These are phyloP conservation scores for Diceros bicornis DNA, from an alignment of 2,797 vertebrate species.

Conservation along the genomic window DNA sequence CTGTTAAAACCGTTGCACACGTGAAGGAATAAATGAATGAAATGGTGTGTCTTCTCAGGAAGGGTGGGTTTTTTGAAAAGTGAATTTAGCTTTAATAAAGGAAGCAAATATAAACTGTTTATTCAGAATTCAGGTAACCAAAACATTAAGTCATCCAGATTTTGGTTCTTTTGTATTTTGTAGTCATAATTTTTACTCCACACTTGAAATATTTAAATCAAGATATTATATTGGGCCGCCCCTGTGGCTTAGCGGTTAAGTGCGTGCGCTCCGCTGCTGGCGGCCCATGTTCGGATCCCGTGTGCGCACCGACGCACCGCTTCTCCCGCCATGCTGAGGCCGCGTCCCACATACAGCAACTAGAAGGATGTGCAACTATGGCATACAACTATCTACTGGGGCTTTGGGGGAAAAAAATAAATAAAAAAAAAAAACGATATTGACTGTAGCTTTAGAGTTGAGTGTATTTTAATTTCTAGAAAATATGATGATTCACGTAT, in stretches of 20 bases:
- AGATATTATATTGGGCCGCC: not conserved
- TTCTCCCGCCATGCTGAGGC: too few relatives aligned
- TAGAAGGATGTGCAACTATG: too few relatives aligned
- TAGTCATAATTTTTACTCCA: not conserved
- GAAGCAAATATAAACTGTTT: not conserved
- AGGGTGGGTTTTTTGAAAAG: not conserved
- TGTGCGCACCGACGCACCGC: too few relatives aligned
- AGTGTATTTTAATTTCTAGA: conserved; percentile 21
- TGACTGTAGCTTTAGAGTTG: not conserved
- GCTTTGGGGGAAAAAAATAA: too few relatives aligned
- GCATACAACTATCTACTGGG: too few relatives aligned
- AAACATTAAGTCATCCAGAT: not conserved
- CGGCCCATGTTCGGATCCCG: too few relatives aligned
- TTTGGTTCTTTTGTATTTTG: not conserved
- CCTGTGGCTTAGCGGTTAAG: too few relatives aligned
- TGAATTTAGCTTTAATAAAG: conserved; percentile 26
- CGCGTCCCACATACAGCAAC: too few relatives aligned
- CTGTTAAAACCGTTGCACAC: not conserved
- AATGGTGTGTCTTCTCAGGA: not conserved
- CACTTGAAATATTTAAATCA: conserved; percentile 14
- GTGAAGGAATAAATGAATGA: not conserved
- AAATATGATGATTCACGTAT: not conserved
- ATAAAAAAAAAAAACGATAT: too few relatives aligned
- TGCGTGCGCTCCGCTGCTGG: too few relatives aligned
- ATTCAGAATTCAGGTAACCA: conserved; percentile 10